These are phyloP conservation scores for Sitta carolinensis DNA, from an alignment of 2,797 vertebrate species.

Conservation along the genomic window DNA sequence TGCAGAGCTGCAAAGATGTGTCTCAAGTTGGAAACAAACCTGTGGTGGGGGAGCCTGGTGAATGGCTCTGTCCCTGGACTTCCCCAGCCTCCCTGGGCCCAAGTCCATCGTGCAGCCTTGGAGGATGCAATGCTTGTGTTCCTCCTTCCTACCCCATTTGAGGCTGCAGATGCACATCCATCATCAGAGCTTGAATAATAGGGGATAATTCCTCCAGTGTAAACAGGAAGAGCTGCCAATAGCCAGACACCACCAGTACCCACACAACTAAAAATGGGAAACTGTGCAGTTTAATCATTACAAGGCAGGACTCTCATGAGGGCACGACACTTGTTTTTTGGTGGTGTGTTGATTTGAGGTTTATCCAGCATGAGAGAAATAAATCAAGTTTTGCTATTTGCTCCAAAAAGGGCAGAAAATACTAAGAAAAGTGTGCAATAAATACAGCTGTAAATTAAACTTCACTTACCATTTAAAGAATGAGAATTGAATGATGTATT, in stretches of 20 bases:
- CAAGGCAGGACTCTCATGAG: background rate
- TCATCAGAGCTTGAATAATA: rapidly evolving
- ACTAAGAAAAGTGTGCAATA: background rate
- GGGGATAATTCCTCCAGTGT: background rate
- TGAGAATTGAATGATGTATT: background rate
- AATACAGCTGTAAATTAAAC: background rate
- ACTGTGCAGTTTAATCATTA: rapidly evolving
- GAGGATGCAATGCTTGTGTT: rapidly evolving
- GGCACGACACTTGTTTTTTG: background rate
- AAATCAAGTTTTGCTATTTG: background rate
- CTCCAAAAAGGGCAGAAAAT: background rate
- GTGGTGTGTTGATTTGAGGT: background rate
- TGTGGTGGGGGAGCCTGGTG: background rate
- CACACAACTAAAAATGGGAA: background rate
- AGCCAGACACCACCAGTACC: background rate
- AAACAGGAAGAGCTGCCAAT: background rate
- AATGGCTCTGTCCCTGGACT: background rate
- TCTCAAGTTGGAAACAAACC: background rate
- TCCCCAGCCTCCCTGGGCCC: background rate
- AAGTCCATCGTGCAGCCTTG: background rate
- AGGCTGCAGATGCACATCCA: background rate
- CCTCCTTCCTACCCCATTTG: background rate
- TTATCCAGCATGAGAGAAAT: background rate
- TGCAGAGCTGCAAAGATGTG: background rate
- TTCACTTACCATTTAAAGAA: background rate